phyloP scores from a whole-genome alignment of 2,113 vertebrate species.

The Corythoichthys haematopterus region DNA sequence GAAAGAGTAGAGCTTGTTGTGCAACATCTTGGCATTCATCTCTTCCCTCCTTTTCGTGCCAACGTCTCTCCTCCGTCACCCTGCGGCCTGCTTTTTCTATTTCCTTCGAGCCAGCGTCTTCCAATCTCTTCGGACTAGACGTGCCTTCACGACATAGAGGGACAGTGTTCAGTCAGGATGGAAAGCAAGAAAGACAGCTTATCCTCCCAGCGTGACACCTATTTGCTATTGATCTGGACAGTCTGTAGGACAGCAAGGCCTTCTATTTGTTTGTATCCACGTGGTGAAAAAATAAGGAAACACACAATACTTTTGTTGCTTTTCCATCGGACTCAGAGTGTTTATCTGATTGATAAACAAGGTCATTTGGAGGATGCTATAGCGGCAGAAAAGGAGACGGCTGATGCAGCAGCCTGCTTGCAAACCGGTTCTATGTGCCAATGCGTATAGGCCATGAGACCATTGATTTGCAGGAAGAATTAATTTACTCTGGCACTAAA shows the following conservation, averaged over 20 bases:
- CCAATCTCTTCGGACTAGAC: conserved; percentile 33
- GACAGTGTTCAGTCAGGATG: conserved; percentile 47
- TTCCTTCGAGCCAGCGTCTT: conserved; percentile 40
- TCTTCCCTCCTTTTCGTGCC: conserved; percentile 61
- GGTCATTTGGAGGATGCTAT: conserved; percentile 16
- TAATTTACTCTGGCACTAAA: conserved; percentile 59
- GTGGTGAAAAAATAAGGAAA: conserved; percentile 18
- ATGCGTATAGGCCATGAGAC: conserved; percentile 48
- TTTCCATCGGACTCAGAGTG: conserved; percentile 16
- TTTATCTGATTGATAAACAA: conserved; percentile 38
- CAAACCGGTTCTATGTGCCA: conserved; percentile 33
- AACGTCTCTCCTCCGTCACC: conserved; percentile 54
- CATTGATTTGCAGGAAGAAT: conserved; percentile 58
- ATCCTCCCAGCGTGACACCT: conserved; percentile 39
- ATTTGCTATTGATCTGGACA: conserved; percentile 53
- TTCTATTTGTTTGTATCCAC: conserved; percentile 36
- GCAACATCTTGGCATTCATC: conserved; percentile 63
- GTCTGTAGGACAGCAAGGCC: conserved; percentile 27
- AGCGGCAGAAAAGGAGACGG: conserved; percentile 24
- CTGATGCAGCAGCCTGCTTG: conserved; percentile 35
- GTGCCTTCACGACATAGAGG: conserved; percentile 49
- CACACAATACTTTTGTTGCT: conserved; percentile 11
- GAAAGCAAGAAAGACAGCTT: conserved; percentile 35
- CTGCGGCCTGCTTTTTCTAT: conserved; percentile 43
- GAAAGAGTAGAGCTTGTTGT: conserved; percentile 65